Percentiles rank a stretch among this genome's conserved stretches.
Conservation (phyloP, 2,797 vertebrate species). For the Cryptoblepharus egeriae region DNA sequence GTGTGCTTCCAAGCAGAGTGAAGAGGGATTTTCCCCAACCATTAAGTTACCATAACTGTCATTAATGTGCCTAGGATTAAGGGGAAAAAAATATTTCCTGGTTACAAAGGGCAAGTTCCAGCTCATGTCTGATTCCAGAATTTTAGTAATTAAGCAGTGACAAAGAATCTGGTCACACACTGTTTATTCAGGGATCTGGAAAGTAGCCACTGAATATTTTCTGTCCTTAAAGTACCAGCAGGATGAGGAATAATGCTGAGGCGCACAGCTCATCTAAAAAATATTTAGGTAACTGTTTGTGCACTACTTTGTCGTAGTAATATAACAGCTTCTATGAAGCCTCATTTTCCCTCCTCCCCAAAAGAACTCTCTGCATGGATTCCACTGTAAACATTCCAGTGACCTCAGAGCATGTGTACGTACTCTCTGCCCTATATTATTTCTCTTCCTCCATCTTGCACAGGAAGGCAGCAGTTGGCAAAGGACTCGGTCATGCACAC, state of each 20-base stretch:
- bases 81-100: background rate
- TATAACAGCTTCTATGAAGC: background rate
- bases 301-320: background rate
- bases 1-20: background rate
- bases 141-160: background rate
- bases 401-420: background rate
- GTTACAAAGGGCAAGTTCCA: background rate
- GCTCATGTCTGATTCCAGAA: background rate
- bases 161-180: background rate
- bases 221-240: background rate
- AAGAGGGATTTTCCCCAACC: background rate
- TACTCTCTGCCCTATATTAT: constrained; percentile 20
- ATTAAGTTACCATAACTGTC: background rate
- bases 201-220: background rate
- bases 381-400: background rate
- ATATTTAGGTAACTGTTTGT: background rate
- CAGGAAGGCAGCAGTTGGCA: constrained; percentile 48
- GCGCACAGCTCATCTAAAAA: background rate
- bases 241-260: background rate
- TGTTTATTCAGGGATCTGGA: background rate
- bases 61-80: background rate
- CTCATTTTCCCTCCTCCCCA: background rate
- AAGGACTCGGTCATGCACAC: constrained; percentile 31
- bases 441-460: background rate
- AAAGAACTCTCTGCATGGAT: background rate